phyloP scores from a whole-genome alignment of 1,140 invertebrate genomes.

The Argopecten irradians region DNA sequence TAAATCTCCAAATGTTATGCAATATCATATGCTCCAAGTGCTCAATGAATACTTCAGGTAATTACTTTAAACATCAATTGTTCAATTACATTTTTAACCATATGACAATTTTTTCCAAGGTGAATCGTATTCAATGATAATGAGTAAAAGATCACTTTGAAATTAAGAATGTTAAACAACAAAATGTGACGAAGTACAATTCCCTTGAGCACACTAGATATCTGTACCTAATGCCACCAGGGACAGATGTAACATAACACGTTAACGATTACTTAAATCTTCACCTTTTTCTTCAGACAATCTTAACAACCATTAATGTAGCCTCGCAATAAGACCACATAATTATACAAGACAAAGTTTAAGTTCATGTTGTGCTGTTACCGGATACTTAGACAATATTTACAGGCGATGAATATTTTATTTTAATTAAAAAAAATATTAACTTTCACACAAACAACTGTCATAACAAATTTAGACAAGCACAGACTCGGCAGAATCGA shows the following conservation, averaged over 20 bases:
- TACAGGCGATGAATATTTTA: too few relatives aligned
- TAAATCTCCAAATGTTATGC: neutral
- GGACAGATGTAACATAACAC: neutral
- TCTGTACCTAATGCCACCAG: neutral
- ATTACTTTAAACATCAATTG: neutral
- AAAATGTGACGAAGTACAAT: neutral
- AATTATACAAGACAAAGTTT: neutral
- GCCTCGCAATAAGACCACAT: neutral
- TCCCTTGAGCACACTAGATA: neutral
- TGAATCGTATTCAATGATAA: neutral
- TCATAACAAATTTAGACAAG: too few relatives aligned
- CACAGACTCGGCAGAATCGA: too few relatives aligned
- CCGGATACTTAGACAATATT: neutral
- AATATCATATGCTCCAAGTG: neutral
- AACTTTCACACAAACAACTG: too few relatives aligned
- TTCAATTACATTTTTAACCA: neutral
- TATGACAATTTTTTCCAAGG: neutral
- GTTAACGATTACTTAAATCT: neutral
- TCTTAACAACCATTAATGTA: neutral
- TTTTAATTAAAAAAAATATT: too few relatives aligned
- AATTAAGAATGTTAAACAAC: conserved; percentile 18
- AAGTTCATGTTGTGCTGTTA: neutral
- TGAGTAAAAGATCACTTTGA: neutral
- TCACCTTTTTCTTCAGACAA: neutral
- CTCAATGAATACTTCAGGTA: neutral